Base-by-base conservation (phyloP, 2,888 invertebrate genomes). In the Drosophila helvetica region DNA sequence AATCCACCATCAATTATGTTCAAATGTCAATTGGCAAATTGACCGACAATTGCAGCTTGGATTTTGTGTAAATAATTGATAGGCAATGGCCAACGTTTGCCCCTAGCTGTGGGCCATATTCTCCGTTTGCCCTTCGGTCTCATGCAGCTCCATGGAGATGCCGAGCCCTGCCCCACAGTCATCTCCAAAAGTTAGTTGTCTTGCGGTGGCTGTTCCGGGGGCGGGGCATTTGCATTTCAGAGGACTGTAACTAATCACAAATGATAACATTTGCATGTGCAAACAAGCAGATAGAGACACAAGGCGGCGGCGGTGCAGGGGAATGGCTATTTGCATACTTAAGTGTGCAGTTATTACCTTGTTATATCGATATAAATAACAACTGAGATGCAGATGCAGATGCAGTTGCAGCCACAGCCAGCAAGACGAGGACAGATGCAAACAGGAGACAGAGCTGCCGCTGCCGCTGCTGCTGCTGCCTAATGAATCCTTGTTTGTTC, bases 301-400 rank as follows among this genome's bases (percentile, higher is more conserved):
- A 4, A 12, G 12, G 3, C 38, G 17, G 1, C 30, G 50, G 46
- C 19, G 51, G 22, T 17, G 79, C 27, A 27, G 85, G 76, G 78
- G 80, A 74, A 72, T 59, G 75, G 72, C 88, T 88, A 90, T 89
- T 89, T 89, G 89, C 89, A 90, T 89, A 79, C 77, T 89, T 89
- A 90, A 90, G 88, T 90, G 79, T 88, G 77, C 84, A 86, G 88
- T 83, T 87, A 87, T 87, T 87, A 90, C 84, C 86, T 80, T 90
- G 90, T 80, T 90, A 88, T 89, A 78, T 77, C 80, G 88, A 79
- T 87, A 85, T 81, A 78, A 84, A 84, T 84, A 84, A 87, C 83
- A 85, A 33, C 77, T 15, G 42, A 17, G 27, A n/a, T 38, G 38
- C 38, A 38, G 7, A 38, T 38, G 38, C 15, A 15, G 38, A 38